Base-by-base conservation (phyloP, 2,113 vertebrate genomes). In the Notarius lentiginosus region DNA sequence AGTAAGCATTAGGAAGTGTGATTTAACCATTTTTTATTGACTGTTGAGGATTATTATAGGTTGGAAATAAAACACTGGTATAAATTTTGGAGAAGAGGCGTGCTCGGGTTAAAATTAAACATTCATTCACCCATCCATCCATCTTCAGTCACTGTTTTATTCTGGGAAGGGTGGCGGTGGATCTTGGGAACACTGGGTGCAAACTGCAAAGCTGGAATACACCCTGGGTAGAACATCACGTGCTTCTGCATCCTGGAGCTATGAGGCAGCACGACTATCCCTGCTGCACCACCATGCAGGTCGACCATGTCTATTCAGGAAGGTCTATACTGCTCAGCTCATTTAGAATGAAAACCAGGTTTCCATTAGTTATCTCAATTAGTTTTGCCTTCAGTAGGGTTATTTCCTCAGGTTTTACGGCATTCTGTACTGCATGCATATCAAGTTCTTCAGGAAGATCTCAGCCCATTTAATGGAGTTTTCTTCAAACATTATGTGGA, bases 311-410 rank as follows among this genome's bases (percentile, higher is more conserved):
- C 51, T 17, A 1, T 17, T 79, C 24, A 27, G 49, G 14, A n/a
- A 55, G 51, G 75, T 79, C 75, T 27, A 55, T 30, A 27, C 51
- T 30, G 51, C 12, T 53, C 41, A 30, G 3, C 72, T 63, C 18
- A 27, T 58, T 30, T 27, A 53, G 60, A 61, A 22, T n/a, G 34
- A 30, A 58, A 63, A 63, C 68, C 53, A 75, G 68, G 60, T 51
- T 27, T 51, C 79, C n/a, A 41, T n/a, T 82, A 82, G 51, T 41
- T 66, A 66, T n/a, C 47, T 30, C 47, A 47, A 76, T 75, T 61
- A 51, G 55, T 49, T 76, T 73, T 75, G 70, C 56, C 41, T 47
- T 61, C 55, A 47, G 34, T 56, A 7, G 68, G 1, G 47, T 75
- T 51, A 51, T 24, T 75, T 75, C 30, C 20, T 81, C 22, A 27